phyloP scores from a whole-genome alignment of 2,888 invertebrate genomes.

The Lottia gigantea region DNA sequence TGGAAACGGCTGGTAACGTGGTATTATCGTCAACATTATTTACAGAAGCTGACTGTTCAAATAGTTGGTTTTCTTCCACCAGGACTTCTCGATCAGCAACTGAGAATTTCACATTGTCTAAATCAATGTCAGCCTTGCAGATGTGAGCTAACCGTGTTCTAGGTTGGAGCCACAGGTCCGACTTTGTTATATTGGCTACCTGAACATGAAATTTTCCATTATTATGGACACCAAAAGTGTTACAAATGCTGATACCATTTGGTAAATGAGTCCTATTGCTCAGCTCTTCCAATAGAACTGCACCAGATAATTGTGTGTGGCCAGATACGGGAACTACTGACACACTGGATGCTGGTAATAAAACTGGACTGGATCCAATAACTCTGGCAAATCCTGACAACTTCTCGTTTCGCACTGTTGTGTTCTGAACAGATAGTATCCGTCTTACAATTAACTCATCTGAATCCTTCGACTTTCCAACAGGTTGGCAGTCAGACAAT shows the following conservation, averaged over 20 bases:
- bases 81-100: not conserved
- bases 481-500: not conserved
- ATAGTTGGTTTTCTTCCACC: not conserved
- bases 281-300: not conserved
- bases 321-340: conserved; percentile 15
- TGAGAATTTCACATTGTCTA: not conserved
- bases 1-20: not conserved
- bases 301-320: not conserved
- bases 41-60: not conserved
- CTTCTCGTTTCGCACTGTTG: not conserved
- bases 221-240: not conserved
- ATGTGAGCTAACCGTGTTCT: not conserved
- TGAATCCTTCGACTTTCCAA: not conserved
- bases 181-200: not conserved
- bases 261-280: not conserved
- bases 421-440: not conserved
- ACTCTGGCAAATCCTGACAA: conserved; percentile 2
- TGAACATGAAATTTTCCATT: not conserved
- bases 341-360: conserved; percentile 12
- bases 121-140: not conserved
- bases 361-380: not conserved
- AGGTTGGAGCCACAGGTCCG: not conserved
- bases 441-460: not conserved
- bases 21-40: not conserved
- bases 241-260: not conserved